phyloP scores from a whole-genome alignment of 2,113 vertebrate species.

The Pedetes capensis region DNA sequence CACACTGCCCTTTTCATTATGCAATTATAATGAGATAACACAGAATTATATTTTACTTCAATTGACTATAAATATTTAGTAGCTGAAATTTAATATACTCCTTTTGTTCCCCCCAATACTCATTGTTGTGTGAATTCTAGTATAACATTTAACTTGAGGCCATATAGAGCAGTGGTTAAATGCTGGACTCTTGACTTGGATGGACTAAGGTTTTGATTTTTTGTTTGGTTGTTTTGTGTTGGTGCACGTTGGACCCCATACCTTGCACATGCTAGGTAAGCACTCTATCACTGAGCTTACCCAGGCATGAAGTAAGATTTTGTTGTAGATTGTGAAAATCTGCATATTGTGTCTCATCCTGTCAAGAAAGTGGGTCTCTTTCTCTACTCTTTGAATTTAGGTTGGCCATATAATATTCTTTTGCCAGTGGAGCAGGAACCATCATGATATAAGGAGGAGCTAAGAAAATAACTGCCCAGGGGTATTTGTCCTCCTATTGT shows the following conservation, averaged over 20 bases:
- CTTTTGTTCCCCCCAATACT: background rate
- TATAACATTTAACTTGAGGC: background rate
- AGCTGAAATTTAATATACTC: background rate
- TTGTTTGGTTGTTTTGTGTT: background rate
- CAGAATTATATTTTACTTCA: background rate
- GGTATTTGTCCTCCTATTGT: background rate
- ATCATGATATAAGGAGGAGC: background rate
- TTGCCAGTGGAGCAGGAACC: background rate
- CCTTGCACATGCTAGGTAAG: no score
- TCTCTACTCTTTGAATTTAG: background rate
- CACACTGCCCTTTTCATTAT: background rate
- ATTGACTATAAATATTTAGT: background rate
- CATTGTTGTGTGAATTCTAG: background rate
- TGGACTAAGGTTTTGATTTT: background rate
- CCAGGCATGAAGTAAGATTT: background rate
- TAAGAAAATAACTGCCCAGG: background rate
- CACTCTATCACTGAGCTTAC: no score
- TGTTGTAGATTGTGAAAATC: background rate
- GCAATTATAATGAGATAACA: background rate
- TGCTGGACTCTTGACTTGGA: background rate
- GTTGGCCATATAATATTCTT: background rate
- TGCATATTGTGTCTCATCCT: background rate
- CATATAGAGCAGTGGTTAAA: background rate
- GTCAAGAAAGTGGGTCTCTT: background rate
- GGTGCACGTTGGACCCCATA: no score